These are phyloP conservation scores for Leptobrachium ailaonicum DNA, from an alignment of 2,113 vertebrate species.

Conservation along the genomic window DNA sequence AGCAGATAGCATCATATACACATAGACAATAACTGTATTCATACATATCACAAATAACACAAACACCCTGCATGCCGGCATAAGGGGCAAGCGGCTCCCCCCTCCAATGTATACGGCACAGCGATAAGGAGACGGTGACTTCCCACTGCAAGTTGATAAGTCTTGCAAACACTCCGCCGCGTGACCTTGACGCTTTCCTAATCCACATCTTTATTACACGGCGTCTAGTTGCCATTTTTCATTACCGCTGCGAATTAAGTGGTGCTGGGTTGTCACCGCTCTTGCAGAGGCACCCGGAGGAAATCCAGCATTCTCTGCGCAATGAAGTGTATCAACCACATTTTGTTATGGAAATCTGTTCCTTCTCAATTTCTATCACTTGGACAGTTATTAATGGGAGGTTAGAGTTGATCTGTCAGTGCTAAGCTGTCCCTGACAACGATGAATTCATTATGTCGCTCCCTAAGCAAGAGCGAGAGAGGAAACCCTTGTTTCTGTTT, in stretches of 20 bases:
- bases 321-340: neutral
- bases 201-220: neutral
- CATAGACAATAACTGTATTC: too few relatives aligned
- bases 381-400: conserved; percentile 11
- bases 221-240: neutral
- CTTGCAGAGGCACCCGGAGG: neutral
- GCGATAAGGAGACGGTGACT: neutral
- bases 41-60: too few relatives aligned
- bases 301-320: neutral
- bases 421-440: neutral
- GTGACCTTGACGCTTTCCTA: neutral
- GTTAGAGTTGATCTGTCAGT: neutral
- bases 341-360: conserved; percentile 6
- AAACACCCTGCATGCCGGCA: neutral
- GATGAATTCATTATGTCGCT: neutral
- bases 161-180: neutral
- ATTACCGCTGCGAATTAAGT: neutral
- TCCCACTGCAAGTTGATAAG: neutral
- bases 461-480: neutral
- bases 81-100: neutral
- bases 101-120: neutral
- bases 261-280: neutral
- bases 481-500: neutral
- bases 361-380: neutral
- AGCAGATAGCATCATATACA: too few relatives aligned